Evolutionary conservation across 2,113 vertebrate genomes (phyloP), one percentile per base, ranked within the genome.

Genomic region (Nothocercus julius): DNA sequence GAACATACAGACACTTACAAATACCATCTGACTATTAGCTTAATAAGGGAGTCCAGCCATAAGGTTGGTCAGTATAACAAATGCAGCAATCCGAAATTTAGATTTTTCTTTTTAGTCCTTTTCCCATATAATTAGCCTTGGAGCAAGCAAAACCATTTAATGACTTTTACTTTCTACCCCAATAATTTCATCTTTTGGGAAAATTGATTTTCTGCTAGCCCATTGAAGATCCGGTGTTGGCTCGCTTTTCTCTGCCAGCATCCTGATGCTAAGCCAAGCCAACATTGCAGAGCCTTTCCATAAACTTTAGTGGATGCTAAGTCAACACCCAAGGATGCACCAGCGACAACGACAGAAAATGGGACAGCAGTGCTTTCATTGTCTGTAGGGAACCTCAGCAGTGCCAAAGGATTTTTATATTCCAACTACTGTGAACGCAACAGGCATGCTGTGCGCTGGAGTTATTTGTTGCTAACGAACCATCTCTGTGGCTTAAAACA

Each of bases 191-290:
- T 94, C 79, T 92, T 92, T 81, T 92, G 91, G 92, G 95, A 96
- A 97, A 97, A 98, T 97, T 97, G 96, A 97, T 98, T 97, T 98
- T 97, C 96, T 96, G 95, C 93, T 96, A 95, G 69, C 84, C 89
- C 89, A 86, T 83, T 83, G 85, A 96, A 96, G 96, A 96, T 94
- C 93, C 95, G 91, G 53, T 14, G 27, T 63, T 92, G 72, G 47
- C 59, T 93, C 56, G 79, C 49, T 92, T 89, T 84, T 64, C 80
- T 56, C 64, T 77, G 78, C 74, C 80, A 70, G 49, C 30, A 21
- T 7, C 32, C 49, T 89, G 58, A 69, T 79, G 15, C 83, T 82
- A 90, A 95, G 70, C 69, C 92, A 90, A 78, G 53, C 0, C 12
- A 87, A 92, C 0, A 0, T 74, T 62, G 49, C 8, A 19, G 24